Conservation (phyloP, 2,113 vertebrate species). For the Marmota monax region DNA sequence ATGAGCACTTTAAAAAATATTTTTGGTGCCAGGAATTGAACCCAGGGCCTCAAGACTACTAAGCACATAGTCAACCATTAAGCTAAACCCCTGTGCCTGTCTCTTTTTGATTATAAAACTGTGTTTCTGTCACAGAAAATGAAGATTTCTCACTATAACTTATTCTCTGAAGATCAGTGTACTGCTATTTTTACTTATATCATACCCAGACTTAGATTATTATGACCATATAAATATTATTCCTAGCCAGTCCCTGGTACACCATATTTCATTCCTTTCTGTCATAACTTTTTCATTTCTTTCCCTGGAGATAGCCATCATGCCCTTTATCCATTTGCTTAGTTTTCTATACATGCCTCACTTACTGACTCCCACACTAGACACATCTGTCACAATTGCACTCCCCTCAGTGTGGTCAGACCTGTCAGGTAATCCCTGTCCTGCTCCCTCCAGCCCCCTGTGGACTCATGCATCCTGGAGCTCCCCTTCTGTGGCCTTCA, state of each 20-base stretch:
- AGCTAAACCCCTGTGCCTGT: background rate
- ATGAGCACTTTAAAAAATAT: background rate
- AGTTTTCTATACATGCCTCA: background rate
- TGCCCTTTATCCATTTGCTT: background rate
- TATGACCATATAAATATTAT: background rate
- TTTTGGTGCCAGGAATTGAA: background rate
- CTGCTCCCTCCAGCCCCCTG: too few relatives aligned
- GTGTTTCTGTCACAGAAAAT: background rate
- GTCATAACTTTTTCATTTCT: background rate
- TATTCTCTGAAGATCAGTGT: background rate
- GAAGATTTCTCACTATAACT: background rate
- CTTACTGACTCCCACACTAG: background rate
- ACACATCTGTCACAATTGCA: background rate
- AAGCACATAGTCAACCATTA: background rate
- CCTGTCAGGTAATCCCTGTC: background rate
- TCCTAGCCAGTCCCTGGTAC: background rate
- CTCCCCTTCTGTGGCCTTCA: background rate
- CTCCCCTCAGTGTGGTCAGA: background rate
- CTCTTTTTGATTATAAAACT: background rate
- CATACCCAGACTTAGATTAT: background rate
- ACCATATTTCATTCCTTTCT: constrained; percentile 3
- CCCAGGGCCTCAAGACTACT: background rate
- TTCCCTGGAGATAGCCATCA: background rate
- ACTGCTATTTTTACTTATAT: background rate
- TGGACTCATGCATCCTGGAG: background rate